These are phyloP conservation scores for Altica lythri DNA, from an alignment of 2,888 invertebrate species.

Conservation along the genomic window DNA sequence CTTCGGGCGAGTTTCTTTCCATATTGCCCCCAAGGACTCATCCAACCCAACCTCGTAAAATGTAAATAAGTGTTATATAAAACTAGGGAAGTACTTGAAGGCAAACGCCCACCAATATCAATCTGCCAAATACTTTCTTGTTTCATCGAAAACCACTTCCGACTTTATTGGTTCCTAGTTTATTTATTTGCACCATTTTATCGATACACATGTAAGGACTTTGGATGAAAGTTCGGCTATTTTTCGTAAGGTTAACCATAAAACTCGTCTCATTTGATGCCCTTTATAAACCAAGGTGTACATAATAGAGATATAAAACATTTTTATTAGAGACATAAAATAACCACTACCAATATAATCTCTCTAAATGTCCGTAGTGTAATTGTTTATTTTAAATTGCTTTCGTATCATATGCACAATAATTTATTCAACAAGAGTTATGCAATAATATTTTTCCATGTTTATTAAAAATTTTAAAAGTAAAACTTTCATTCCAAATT, in stretches of 20 bases:
- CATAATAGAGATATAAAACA: not conserved
- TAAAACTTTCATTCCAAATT: too few species aligned
- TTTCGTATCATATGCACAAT: too few species aligned
- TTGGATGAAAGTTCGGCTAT: conserved; percentile 5
- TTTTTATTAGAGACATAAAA: too few species aligned
- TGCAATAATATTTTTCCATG: too few species aligned
- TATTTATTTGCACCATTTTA: conserved; percentile 29
- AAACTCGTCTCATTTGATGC: conserved; percentile 16
- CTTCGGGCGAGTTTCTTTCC: conserved; percentile 17
- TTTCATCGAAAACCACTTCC: conserved; percentile 33
- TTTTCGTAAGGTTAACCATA: conserved; percentile 5
- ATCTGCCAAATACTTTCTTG: conserved; percentile 35
- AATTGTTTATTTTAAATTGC: too few species aligned
- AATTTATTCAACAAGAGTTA: too few species aligned
- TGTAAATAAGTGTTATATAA: conserved; percentile 41
- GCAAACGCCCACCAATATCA: conserved; percentile 34
- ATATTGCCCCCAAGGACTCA: conserved; percentile 34
- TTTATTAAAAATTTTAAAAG: too few species aligned
- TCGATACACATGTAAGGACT: conserved; percentile 20
- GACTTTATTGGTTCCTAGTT: conserved; percentile 30
- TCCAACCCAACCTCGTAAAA: conserved; percentile 39
- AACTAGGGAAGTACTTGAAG: conserved; percentile 28
- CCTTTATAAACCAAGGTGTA: not conserved
- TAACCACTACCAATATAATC: too few species aligned
- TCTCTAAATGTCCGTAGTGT: too few species aligned